Percentiles rank a stretch among this genome's conserved stretches.
Evolutionary conservation across 1,140 invertebrate species (phyloP).

Genomic region (Drosophila pseudoananassae): DNA sequence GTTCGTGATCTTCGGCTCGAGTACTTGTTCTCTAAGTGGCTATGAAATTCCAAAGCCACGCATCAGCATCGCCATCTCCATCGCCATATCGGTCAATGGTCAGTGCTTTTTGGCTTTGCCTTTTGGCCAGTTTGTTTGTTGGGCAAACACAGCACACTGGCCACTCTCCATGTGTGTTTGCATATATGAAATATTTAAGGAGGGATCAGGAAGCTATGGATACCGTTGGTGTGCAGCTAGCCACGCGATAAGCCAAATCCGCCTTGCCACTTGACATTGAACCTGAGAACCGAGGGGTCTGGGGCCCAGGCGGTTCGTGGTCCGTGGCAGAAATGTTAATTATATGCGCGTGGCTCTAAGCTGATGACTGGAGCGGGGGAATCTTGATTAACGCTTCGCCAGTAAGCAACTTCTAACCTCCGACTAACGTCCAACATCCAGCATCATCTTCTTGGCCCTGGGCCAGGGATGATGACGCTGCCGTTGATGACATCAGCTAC

Average conservation of each 20-base stretch:
- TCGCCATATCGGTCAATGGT: slow-evolving; percentile 73
- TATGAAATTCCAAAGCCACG: slow-evolving; percentile 75
- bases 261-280: slow-evolving; percentile 71
- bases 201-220: slow-evolving; percentile 11
- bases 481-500: slow-evolving; percentile 66
- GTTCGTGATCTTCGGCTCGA: slow-evolving; percentile 75
- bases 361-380: slow-evolving; percentile 52
- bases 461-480: slow-evolving; percentile 34
- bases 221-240: slow-evolving; percentile 58
- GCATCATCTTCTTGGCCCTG: slow-evolving; percentile 21
- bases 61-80: slow-evolving; percentile 31
- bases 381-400: slow-evolving; percentile 70
- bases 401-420: background rate
- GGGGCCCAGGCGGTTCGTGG: background rate
- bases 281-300: slow-evolving; percentile 31
- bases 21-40: slow-evolving; percentile 71
- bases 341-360: slow-evolving; percentile 72
- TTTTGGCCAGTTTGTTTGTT: slow-evolving; percentile 67
- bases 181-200: slow-evolving; percentile 73
- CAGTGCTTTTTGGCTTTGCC: slow-evolving; percentile 57
- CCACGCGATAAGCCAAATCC: slow-evolving; percentile 66
- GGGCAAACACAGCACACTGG: slow-evolving; percentile 49
- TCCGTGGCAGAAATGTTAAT: slow-evolving; percentile 68
- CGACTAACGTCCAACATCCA: background rate
- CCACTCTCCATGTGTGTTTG: slow-evolving; percentile 53